Conservation (phyloP, 2,113 vertebrate genomes). For the zebrafish (Danio rerio) region DNA sequence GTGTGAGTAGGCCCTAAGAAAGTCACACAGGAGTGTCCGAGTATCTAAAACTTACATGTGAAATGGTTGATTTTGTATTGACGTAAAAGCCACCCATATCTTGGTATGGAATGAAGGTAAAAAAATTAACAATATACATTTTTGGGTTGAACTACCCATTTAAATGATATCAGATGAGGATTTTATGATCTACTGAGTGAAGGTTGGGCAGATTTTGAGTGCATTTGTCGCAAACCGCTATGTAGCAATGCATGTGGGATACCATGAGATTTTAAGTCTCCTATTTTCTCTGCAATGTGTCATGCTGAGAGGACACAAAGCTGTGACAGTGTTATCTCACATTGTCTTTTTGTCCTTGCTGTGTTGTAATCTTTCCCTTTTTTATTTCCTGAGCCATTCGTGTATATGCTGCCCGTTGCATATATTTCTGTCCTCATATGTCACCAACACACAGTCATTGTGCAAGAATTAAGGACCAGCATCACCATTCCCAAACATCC, state of each 20-base stretch:
- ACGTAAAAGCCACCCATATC: no score
- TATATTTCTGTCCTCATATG: neutral
- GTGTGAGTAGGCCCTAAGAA: no score
- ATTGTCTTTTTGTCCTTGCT: constrained; percentile 50
- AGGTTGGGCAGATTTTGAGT: no score
- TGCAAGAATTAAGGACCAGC: neutral
- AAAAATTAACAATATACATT: no score
- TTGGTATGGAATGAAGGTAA: no score
- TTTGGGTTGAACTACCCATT: no score
- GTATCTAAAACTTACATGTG: no score
- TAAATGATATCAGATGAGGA: no score
- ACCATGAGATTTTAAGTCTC: constrained; percentile 1
- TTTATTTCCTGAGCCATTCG: neutral
- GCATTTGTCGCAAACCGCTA: neutral
- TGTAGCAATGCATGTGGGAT: neutral
- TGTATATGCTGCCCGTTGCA: neutral
- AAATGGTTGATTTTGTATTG: no score
- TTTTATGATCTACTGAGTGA: no score
- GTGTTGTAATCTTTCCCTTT: constrained; percentile 19
- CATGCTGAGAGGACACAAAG: constrained; percentile 47
- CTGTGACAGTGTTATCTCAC: constrained; percentile 43
- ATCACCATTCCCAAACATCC: neutral
- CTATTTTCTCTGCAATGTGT: constrained; percentile 37
- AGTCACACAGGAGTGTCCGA: no score
- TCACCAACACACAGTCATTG: neutral